Conservation (phyloP, 2,888 invertebrate species). For the Balanococcus diminutus region DNA sequence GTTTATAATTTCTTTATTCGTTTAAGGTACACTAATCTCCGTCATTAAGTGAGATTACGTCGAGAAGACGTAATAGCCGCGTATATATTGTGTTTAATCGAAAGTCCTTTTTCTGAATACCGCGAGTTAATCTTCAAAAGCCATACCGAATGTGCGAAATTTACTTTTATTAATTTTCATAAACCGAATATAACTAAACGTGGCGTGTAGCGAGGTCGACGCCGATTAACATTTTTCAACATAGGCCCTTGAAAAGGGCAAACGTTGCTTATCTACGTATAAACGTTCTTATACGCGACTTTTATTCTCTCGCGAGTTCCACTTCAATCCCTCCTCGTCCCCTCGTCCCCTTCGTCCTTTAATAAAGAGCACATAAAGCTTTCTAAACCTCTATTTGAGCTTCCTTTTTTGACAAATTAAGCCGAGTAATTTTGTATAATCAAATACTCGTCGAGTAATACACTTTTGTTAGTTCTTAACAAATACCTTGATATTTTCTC, state of each 20-base stretch:
- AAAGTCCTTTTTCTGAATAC: background rate
- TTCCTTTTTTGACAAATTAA: background rate
- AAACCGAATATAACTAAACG: background rate
- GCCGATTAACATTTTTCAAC: too few relatives aligned
- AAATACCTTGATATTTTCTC: background rate
- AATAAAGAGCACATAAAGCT: background rate
- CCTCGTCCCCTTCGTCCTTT: background rate
- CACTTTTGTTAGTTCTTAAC: background rate
- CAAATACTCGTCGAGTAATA: background rate
- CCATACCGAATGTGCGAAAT: too few relatives aligned
- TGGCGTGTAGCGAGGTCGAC: too few relatives aligned
- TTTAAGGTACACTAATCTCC: conserved; percentile 3
- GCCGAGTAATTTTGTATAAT: conserved; percentile 8
- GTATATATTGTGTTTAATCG: background rate
- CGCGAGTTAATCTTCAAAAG: background rate
- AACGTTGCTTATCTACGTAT: background rate
- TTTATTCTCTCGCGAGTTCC: background rate
- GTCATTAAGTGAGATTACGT: background rate
- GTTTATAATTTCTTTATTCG: conserved; percentile 24
- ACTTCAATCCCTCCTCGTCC: background rate
- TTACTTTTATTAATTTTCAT: too few relatives aligned
- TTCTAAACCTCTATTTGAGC: background rate
- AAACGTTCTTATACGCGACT: background rate
- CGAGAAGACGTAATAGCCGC: background rate
- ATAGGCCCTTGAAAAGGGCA: background rate